Conservation (phyloP, 2,113 vertebrate species). For the Chelonoidis abingdonii region DNA sequence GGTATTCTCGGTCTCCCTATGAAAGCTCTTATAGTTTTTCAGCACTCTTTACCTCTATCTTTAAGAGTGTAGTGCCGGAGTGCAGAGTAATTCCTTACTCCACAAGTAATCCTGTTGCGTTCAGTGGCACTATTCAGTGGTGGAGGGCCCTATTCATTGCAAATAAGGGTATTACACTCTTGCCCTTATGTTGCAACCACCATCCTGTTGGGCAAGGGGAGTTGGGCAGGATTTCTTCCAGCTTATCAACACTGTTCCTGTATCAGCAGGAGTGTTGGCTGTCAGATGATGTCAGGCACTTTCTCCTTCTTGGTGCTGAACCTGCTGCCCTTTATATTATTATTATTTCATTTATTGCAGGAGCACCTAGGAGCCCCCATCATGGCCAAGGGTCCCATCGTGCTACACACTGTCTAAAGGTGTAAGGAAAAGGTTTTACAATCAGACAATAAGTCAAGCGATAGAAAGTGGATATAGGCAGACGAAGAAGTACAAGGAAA, state of each 20-base stretch:
- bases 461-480: not conserved
- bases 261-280: not conserved
- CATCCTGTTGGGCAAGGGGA: not conserved
- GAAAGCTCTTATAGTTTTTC: not conserved
- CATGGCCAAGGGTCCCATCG: rapidly evolving
- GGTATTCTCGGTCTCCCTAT: not conserved
- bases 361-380: not conserved
- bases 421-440: too few species aligned
- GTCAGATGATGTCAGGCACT: not conserved
- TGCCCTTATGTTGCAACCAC: not conserved
- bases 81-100: not conserved
- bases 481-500: not conserved
- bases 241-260: not conserved
- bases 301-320: not conserved
- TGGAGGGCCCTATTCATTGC: not conserved
- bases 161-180: not conserved
- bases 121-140: not conserved
- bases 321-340: not conserved
- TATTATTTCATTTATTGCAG: not conserved
- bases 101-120: not conserved
- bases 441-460: not conserved
- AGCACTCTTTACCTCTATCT: not conserved
- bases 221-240: not conserved
- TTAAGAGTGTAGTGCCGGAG: not conserved
- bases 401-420: not conserved